Conservation (phyloP, 2,888 invertebrate species). For the Polyommatus iphigenia region DNA sequence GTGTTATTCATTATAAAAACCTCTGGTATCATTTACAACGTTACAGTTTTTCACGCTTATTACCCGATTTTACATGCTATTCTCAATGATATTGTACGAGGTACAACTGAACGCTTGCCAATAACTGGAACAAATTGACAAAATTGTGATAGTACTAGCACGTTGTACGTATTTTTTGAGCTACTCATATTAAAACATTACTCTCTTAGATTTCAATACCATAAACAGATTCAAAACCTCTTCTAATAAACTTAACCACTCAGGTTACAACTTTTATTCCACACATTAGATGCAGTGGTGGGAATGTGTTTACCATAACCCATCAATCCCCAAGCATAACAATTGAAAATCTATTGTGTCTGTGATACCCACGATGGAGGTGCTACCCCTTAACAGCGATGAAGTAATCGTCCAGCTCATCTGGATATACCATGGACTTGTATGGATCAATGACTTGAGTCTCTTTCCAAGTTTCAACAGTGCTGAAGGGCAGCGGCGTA, state of each 20-base stretch:
- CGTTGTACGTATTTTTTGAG: too few species aligned
- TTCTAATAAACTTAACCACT: too few species aligned
- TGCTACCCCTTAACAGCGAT: constrained; percentile 34
- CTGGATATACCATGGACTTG: constrained; percentile 35
- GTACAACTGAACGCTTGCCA: background rate
- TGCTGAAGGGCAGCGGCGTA: constrained; percentile 36
- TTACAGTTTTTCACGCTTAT: background rate
- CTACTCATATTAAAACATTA: background rate
- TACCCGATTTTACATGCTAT: background rate
- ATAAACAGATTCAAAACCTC: too few species aligned
- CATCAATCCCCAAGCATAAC: too few species aligned
- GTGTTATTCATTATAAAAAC: background rate
- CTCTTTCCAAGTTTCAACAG: constrained; percentile 37
- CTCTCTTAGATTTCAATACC: background rate
- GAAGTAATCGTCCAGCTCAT: constrained; percentile 45
- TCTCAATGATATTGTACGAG: background rate
- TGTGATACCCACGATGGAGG: too few species aligned
- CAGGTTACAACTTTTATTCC: too few species aligned
- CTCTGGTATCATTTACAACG: background rate
- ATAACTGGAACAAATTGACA: background rate
- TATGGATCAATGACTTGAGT: constrained; percentile 38
- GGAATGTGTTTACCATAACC: background rate
- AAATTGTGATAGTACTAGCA: background rate
- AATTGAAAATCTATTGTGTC: too few species aligned
- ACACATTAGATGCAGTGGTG: too few species aligned